These are phyloP conservation scores for Chrysolina americana DNA, from an alignment of 2,888 invertebrate genomes.

Conservation along the genomic window DNA sequence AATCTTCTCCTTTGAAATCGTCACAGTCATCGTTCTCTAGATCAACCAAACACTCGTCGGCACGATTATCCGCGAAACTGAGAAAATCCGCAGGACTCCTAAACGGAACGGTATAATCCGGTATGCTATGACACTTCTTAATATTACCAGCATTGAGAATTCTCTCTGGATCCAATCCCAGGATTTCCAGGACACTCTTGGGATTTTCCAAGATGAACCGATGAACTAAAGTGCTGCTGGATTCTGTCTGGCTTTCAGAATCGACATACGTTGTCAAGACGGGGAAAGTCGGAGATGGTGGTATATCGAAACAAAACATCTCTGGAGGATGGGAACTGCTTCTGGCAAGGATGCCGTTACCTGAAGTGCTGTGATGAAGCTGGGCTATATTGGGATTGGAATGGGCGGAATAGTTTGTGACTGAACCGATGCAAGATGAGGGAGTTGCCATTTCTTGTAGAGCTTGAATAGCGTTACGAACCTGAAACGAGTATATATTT, in stretches of 20 bases:
- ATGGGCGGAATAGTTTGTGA: constrained; percentile 78
- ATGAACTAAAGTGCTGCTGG: constrained; percentile 74
- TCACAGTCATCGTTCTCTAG: constrained; percentile 53
- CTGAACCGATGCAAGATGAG: constrained; percentile 64
- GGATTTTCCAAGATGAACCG: constrained; percentile 82
- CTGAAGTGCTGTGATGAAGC: constrained; percentile 62
- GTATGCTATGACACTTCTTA: constrained; percentile 61
- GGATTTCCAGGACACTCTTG: constrained; percentile 79
- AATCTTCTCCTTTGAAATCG: constrained; percentile 53
- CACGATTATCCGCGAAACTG: constrained; percentile 37
- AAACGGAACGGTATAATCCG: constrained; percentile 54
- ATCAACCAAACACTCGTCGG: constrained; percentile 49
- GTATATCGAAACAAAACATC: constrained; percentile 84
- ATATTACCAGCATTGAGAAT: constrained; percentile 61
- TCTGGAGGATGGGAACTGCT: constrained; percentile 90
- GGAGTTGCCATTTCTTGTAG: constrained; percentile 86
- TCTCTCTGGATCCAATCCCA: constrained; percentile 78
- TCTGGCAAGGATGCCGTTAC: constrained; percentile 76
- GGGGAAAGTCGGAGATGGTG: constrained; percentile 68
- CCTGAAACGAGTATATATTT: constrained; percentile 71
- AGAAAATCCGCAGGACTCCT: constrained; percentile 38
- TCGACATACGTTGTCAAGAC: constrained; percentile 57
- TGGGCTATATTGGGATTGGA: constrained; percentile 81
- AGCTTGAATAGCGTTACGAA: constrained; percentile 87
- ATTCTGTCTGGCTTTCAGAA: constrained; percentile 76